Evolutionary conservation across 2,113 vertebrate species (phyloP), one percentile per base, ranked within the genome.

Genomic region (Lepidothrix coronata): DNA sequence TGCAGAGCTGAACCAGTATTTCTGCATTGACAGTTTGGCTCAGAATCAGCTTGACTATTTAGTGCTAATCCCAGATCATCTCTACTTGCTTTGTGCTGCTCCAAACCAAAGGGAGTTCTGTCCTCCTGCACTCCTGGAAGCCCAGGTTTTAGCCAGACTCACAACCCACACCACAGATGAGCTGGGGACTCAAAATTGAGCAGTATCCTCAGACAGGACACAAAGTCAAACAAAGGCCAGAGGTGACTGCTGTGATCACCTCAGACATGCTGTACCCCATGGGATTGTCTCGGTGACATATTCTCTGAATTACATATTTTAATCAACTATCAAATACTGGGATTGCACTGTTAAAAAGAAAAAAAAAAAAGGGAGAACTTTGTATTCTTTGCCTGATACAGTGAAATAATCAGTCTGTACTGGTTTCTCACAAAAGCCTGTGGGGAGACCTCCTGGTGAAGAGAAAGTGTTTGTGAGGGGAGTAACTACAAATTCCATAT

Each of bases 1-100:
- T 62, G 51, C 85, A 91, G 92, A 88, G 72, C 28, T 76, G 78
- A 90, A 93, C 71, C 63, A 94, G 63, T 85, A 80, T 83, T 96
- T 88, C 82, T 83, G 30, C 85, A 66, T 70, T 80, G 75, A 63
- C 41, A 90, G 49, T 80, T 37, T 91, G 92, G 88, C 94, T 94
- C 63, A 83, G 75, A 80, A 65, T 88, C 91, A 93, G 59, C n/a
- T 54, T 39, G 44, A 88, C 57, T 88, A 39, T 85, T 92, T 70
- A 62, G 67, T 43, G 72, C 46, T 94, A 90, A 90, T 83, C 67
- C 85, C 55, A 83, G 79, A 76, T 90, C 59, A 88, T 35, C 54
- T 83, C 78, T 44, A 4, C 78, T 73, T 61, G 62, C 54, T 90
- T 30, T 70, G 41, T 58, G 62, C 46, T 66, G 31, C 79, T 93